These are phyloP conservation scores for Cancer borealis DNA, from an alignment of 2,888 invertebrate species.

Conservation along the genomic window DNA sequence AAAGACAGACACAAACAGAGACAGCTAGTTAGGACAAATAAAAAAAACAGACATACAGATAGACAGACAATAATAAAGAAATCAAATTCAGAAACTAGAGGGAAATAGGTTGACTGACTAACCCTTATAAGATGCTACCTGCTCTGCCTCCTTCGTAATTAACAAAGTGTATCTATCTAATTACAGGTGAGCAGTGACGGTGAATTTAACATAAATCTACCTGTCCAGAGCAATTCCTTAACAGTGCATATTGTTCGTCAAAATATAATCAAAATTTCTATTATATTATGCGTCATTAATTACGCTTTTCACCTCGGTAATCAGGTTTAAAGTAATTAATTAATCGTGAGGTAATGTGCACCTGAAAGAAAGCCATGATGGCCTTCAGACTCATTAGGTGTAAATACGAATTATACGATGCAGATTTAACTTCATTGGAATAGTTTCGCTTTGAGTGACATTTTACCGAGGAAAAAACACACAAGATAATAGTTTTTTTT, in stretches of 20 bases:
- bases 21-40: slow-evolving; percentile 29
- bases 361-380: background rate
- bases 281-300: background rate
- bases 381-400: background rate
- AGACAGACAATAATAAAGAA: background rate
- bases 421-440: background rate
- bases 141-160: background rate
- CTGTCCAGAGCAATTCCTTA: background rate
- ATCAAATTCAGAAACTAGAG: background rate
- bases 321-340: too few species aligned
- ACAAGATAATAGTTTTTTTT: too few species aligned
- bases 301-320: background rate
- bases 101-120: too few species aligned
- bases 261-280: background rate
- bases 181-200: background rate
- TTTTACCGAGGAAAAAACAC: background rate
- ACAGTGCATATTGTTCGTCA: background rate
- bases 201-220: background rate
- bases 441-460: background rate
- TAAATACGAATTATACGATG: background rate
- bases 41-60: background rate
- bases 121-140: too few species aligned
- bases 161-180: background rate
- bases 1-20: background rate
- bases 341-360: background rate